Evolutionary conservation across 2,797 vertebrate genomes (phyloP).

Genomic region (Sphenopsis melanotis): DNA sequence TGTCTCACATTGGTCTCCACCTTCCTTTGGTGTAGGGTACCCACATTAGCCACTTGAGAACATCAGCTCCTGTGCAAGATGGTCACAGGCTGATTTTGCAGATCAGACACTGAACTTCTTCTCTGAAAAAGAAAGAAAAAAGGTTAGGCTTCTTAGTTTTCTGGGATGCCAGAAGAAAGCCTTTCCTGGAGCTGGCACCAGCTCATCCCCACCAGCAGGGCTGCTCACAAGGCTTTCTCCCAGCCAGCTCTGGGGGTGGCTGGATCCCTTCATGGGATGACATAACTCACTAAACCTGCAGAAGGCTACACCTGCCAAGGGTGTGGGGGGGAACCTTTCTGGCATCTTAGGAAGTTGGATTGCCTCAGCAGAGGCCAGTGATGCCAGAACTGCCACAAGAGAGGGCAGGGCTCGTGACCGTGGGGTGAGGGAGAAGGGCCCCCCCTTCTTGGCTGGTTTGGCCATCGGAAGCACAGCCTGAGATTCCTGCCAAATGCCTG

Average conservation of each 20-base stretch:
- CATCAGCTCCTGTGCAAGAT: background rate
- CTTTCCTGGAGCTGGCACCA: background rate
- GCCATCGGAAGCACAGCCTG: background rate
- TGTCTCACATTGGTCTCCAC: accelerated
- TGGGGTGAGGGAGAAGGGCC: background rate
- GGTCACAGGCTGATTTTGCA: background rate
- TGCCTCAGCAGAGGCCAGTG: background rate
- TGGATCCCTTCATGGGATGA: background rate
- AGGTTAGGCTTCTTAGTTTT: background rate
- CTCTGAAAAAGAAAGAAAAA: background rate
- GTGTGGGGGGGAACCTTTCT: background rate
- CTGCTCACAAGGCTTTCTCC: background rate
- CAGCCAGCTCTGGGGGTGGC: background rate
- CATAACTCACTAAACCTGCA: background rate
- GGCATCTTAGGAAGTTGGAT: background rate
- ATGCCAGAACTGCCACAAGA: background rate
- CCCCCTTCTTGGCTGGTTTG: background rate
- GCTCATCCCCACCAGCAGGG: background rate
- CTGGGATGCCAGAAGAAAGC: background rate
- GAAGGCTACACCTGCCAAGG: background rate
- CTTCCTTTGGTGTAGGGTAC: background rate
- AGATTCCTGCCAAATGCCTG: background rate
- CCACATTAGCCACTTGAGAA: background rate
- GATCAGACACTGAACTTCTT: background rate
- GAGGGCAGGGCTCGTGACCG: accelerated